Conservation (phyloP, 2,888 invertebrate species). For the Drosophila macrospina region DNA sequence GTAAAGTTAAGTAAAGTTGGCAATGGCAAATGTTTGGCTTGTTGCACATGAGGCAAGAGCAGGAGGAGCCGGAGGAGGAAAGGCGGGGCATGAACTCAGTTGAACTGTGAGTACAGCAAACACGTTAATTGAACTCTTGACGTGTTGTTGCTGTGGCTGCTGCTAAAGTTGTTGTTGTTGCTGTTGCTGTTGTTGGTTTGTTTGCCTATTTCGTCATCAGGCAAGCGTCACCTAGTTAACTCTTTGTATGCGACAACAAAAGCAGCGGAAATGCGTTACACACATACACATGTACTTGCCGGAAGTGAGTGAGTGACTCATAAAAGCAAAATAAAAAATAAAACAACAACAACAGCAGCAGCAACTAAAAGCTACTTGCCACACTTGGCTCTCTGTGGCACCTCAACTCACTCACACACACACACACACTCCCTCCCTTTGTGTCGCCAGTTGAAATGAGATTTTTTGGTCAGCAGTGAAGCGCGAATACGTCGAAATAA, state of each 20-base stretch:
- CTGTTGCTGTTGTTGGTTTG: conserved; percentile 14
- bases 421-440: conserved; percentile 1
- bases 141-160: conserved; percentile 23
- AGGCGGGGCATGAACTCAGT: conserved; percentile 55
- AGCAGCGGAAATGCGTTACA: conserved; percentile 36
- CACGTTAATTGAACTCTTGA: conserved; percentile 72
- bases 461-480: conserved; percentile 49
- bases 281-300: conserved; percentile 4
- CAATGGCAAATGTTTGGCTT: conserved; percentile 48
- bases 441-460: conserved; percentile 46
- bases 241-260: conserved; percentile 21
- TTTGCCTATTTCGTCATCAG: conserved; percentile 53
- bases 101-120: conserved; percentile 52
- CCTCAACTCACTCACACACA: background rate
- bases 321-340: conserved; percentile 19
- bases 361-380: conserved; percentile 23
- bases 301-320: conserved; percentile 27
- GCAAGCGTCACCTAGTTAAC: conserved; percentile 61
- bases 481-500: conserved; percentile 51
- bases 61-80: too few relatives aligned
- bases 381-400: conserved; percentile 18
- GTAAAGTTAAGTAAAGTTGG: conserved; percentile 26
- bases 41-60: background rate
- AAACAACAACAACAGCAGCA: too few relatives aligned
- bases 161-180: conserved; percentile 3